Evolutionary conservation across 2,113 vertebrate species (phyloP), one percentile per base, ranked within the genome.

Genomic region (Geothlypis trichas): DNA sequence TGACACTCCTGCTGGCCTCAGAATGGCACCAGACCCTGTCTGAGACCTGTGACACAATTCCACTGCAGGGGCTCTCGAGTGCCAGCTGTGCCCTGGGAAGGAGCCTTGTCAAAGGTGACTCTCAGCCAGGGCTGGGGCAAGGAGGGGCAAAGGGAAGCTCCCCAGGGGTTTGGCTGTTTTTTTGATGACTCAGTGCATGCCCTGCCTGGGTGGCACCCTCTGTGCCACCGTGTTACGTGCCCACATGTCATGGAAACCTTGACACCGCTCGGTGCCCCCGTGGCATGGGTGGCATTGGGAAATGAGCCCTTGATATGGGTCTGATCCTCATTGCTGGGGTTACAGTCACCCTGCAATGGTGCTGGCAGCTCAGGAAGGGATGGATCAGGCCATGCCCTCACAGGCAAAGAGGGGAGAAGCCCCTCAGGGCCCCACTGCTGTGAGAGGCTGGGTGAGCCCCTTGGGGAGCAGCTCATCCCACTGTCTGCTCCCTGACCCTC

Each of bases 221-320:
- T 30, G 15, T 69, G 95, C 79, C 2, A 0, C 79, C 1, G 28
- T 5, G 46, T 27, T 71, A 23, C 39, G 6, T 0, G 1, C 33
- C 89, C 54, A 11, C 2, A 0, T 71, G 90, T 74, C 35, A 94
- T 39, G 91, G 93, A 84, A 96, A 94, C 18, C 6, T 93, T 85
- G 91, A 89, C 62, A 6, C 11, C 0, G 26, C 89, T 81, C 52
- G 4, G 55, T 2, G 1, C 11, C 37, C 2, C 11, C 11, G 9
- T 4, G 5, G 30, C 16, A 18, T 35, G 26, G 12, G 33, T 7
- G 80, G 35, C 66, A 10, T 1, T 0, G 24, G 46, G 73, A 23
- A 19, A 54, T n/a, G 39, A 81, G 37, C 2, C 58, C 5, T 67
- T 1, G 1, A 3, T 20, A n/a, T 0, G 0, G 28, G 9, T 12